phyloP scores from a whole-genome alignment of 2,888 invertebrate species.

The Seira ritae region DNA sequence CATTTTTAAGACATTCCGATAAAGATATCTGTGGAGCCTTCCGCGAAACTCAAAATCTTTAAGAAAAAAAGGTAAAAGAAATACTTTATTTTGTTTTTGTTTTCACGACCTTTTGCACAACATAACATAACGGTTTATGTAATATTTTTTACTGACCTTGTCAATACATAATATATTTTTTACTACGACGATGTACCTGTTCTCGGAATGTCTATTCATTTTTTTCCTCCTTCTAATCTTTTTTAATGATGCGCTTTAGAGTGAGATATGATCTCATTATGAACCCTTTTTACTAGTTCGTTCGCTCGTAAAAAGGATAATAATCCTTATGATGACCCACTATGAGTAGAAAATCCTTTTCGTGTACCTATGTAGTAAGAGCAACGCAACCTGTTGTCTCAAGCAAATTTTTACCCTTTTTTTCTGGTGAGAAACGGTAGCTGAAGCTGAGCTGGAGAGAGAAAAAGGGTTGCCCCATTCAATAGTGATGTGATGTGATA shows the following conservation, averaged over 20 bases:
- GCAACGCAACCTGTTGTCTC: conserved; percentile 1
- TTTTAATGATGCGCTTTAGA: background rate
- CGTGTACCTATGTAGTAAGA: too few relatives aligned
- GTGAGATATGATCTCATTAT: conserved; percentile 11
- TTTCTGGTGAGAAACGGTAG: too few relatives aligned
- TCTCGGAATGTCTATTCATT: background rate
- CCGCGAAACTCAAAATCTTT: background rate
- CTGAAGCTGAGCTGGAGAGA: background rate
- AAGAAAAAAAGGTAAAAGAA: background rate
- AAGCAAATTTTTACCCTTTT: background rate
- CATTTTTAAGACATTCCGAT: background rate
- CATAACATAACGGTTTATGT: too few relatives aligned
- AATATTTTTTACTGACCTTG: background rate
- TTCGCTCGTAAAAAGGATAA: conserved; percentile 1
- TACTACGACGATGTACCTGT: background rate
- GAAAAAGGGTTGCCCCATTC: conserved; percentile 1
- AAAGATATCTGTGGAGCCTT: too few relatives aligned
- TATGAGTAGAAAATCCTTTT: background rate
- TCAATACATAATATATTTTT: background rate
- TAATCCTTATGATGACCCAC: conserved; percentile 7
- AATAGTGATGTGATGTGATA: background rate
- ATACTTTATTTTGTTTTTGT: too few relatives aligned
- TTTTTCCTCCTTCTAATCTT: background rate
- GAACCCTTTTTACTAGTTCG: background rate
- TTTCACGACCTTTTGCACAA: too few relatives aligned